A percentile compares a stretch with the other conserved stretches of the same genome.
These are phyloP conservation scores for Corythornis cristatus DNA, from an alignment of 2,113 vertebrate species.

Conservation along the genomic window DNA sequence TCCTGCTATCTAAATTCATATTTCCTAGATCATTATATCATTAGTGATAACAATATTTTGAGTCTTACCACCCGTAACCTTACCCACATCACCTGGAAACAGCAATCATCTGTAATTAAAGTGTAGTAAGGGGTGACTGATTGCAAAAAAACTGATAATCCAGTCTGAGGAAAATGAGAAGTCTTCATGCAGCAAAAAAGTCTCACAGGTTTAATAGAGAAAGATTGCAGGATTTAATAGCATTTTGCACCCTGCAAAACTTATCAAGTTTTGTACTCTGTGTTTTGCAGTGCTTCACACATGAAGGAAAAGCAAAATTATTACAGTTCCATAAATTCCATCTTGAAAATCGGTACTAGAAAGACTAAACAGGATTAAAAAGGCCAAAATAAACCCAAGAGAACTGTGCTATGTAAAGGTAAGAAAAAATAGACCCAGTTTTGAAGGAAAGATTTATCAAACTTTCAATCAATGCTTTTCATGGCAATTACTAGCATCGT, in stretches of 20 bases:
- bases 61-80: neutral
- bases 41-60: neutral
- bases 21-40: neutral
- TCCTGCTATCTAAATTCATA: accelerated
- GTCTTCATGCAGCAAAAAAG: neutral
- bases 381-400: neutral
- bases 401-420: neutral
- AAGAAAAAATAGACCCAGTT: neutral
- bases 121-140: neutral
- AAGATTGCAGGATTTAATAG: neutral
- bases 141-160: neutral
- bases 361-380: neutral
- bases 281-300: neutral
- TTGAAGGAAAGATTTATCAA: neutral
- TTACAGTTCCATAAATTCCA: neutral
- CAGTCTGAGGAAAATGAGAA: neutral
- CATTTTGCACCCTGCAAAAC: neutral
- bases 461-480: neutral
- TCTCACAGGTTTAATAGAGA: neutral
- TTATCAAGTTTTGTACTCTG: neutral
- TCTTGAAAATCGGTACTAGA: neutral
- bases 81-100: neutral
- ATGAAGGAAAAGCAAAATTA: neutral
- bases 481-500: neutral
- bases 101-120: neutral